These are phyloP conservation scores for Heliconius hewitsoni DNA, from an alignment of 1,140 invertebrate species.

Conservation along the genomic window DNA sequence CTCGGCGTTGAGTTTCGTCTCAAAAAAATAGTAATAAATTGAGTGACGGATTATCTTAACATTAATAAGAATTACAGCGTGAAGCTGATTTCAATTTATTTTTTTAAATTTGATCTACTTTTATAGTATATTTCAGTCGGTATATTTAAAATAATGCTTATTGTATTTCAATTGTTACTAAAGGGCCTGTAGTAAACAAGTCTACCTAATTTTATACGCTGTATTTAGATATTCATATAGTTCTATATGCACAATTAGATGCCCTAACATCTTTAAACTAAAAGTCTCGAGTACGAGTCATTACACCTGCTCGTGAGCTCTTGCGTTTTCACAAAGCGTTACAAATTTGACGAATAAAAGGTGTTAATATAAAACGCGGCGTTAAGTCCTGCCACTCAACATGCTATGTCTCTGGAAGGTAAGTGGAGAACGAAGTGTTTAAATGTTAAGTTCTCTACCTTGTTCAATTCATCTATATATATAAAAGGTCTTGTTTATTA, in stretches of 20 bases:
- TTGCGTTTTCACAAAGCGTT: not conserved
- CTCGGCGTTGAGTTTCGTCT: too few species aligned
- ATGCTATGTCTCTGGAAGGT: not conserved
- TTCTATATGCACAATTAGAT: not conserved
- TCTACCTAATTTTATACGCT: not conserved
- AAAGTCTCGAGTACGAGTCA: not conserved
- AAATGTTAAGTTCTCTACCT: not conserved
- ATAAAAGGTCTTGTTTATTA: too few species aligned
- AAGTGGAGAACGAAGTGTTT: not conserved
- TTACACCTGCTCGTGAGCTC: not conserved
- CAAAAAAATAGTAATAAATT: too few species aligned
- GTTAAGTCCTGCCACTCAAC: not conserved
- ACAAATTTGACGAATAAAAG: not conserved
- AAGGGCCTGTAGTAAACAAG: not conserved
- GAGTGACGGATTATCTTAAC: too few species aligned
- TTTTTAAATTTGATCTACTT: too few species aligned
- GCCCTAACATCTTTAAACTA: not conserved
- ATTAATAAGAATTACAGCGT: too few species aligned
- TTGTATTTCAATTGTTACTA: not conserved
- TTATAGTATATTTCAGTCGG: too few species aligned
- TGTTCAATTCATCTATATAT: too few species aligned
- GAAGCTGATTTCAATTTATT: too few species aligned
- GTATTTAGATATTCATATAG: not conserved
- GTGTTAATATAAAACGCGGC: not conserved
- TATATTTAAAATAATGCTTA: not conserved